These are phyloP conservation scores for Percopsis transmontana DNA, from an alignment of 2,113 vertebrate genomes.

Conservation along the genomic window DNA sequence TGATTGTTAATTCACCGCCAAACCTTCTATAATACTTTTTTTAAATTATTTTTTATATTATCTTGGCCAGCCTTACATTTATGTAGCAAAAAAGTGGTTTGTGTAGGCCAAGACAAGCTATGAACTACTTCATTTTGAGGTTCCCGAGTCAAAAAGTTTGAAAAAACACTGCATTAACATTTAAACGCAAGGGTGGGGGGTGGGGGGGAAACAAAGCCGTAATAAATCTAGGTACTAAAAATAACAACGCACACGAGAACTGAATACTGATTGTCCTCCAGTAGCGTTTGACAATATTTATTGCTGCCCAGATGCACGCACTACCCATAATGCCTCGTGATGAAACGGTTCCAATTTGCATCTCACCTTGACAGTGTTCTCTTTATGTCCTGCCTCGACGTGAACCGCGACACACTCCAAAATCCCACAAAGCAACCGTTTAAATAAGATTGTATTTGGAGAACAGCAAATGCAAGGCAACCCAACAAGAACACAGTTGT, in stretches of 20 bases:
- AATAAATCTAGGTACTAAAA: slow-evolving; percentile 46
- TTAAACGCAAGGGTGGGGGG: too few species aligned
- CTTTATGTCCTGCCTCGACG: slow-evolving; percentile 24
- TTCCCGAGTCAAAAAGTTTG: background rate
- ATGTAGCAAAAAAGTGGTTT: background rate
- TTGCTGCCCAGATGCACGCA: slow-evolving; percentile 53
- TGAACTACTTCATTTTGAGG: background rate
- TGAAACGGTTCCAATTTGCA: slow-evolving; percentile 68
- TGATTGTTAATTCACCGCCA: too few species aligned
- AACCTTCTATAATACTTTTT: background rate
- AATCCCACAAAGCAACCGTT: slow-evolving; percentile 33
- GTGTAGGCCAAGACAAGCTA: slow-evolving; percentile 1
- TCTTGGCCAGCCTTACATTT: background rate
- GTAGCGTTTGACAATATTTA: slow-evolving; percentile 63
- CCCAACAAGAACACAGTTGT: slow-evolving; percentile 18
- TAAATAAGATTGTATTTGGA: slow-evolving; percentile 55
- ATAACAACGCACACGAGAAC: slow-evolving; percentile 21
- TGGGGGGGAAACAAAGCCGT: background rate
- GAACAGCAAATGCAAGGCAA: slow-evolving; percentile 24
- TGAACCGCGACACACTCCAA: slow-evolving; percentile 26
- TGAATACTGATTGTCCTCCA: slow-evolving; percentile 20
- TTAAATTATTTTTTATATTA: background rate
- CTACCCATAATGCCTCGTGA: slow-evolving; percentile 60
- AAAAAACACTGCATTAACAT: slow-evolving; percentile 23
- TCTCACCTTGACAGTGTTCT: slow-evolving; percentile 67